Base-by-base conservation (phyloP, 2,888 invertebrate species). In the Leucophora obtusa region DNA sequence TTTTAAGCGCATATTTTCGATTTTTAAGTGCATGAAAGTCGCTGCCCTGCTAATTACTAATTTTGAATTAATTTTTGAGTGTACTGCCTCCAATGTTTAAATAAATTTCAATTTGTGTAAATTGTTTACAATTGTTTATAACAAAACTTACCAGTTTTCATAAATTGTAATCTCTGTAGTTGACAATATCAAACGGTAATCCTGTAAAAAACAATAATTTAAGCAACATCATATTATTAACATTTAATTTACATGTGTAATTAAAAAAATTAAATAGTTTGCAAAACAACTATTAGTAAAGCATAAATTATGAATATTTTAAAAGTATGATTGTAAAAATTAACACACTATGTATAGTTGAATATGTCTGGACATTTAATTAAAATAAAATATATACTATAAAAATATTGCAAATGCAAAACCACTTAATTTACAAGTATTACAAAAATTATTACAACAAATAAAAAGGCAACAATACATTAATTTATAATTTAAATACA, bases 401-500 rank as follows among this genome's bases (percentile, higher is more conserved):
- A 60, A 60, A 60, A 38, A 28, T n/a, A 54, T 14, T 21, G 2
- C 43, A 38, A 43, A 66, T 53, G 28, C n/a, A n/a, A 63, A 50
- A 50, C 28, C 21, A 63, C 38, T 62, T 66, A 28, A 28, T 28
- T 28, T 28, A 18, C 35, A 38, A 17, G 28, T 28, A 28, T 28
- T 28, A 28, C 28, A 28, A 28, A 28, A 56, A 43, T 9, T n/a
- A 9, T 33, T 28, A 15, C n/a, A 58, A 28, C 8, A n/a, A 58
- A 10, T 8, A 66, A 53, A 21, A 3, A 3, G 8, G 50, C 15
- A 51, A 1, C 28, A 15, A 50, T 56, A 65, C 51, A 35, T 58
- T 56, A 54, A 43, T 65, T 59, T 43, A 28, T 47, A 66, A 70
- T 74, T 74, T 56, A 74, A 74, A 74, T 56, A 47, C 56, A 79